Base-by-base conservation (phyloP, 2,888 invertebrate species). In the Aproaerema taeniolella region DNA sequence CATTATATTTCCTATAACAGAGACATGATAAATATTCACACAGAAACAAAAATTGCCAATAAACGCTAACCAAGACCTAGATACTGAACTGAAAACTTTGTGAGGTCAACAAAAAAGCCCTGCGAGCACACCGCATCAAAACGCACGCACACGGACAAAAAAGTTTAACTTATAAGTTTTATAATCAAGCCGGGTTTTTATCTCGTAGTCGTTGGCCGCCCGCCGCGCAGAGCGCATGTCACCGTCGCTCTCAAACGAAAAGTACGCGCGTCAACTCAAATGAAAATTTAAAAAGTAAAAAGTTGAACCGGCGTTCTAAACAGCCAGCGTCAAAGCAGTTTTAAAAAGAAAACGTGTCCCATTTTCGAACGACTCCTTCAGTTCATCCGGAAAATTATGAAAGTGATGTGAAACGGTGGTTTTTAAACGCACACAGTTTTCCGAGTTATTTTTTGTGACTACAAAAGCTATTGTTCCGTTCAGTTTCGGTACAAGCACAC, bases 151-250 rank as follows among this genome's bases (percentile, higher is more conserved):
- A 81, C 81, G 52, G 58, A 69, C 59, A 71, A 78, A 83, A 80
- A 86, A 82, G 78, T 81, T 79, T 78, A 83, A 79, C 85, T 83
- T 80, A 83, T 83, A 85, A 85, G 82, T 83, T 43, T 86, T 83
- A 83, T 85, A 86, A 83, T 85, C 80, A 85, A 81, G 74, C 78
- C 71, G 67, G 73, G 85, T 85, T 85, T 85, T 85, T 86, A 86
- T 86, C 85, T 82, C 71, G 81, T 83, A 86, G 86, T 86, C 81
- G 79, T 62, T 70, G 71, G 73, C 69, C 74, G 82, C 56, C 69
- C 75, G 81, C 67, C 81, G 77, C 55, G 67, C 70, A 60, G 82
- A 58, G 80, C 74, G 79, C 81, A 83, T 82, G 86, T 81, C 70
- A 55, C 57, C 58, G 54, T 50, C 47, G 59, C 64, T 67, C 67